Evolutionary conservation across 2,888 invertebrate species (phyloP).

Genomic region (Caenorhabditis drosophilae): DNA sequence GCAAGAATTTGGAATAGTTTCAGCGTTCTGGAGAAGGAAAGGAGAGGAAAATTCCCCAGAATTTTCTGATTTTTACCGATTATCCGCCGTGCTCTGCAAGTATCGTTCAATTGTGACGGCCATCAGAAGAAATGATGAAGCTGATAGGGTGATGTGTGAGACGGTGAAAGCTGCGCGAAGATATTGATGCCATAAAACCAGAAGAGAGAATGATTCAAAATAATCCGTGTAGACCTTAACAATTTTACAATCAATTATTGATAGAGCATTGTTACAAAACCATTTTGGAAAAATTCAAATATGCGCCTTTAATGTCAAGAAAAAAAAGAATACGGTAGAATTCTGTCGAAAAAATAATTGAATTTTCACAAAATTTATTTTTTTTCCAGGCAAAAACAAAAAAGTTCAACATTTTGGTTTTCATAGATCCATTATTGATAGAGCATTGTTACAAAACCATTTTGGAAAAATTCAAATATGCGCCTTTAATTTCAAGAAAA

Average conservation of each 20-base stretch:
- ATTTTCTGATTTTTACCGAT: too few species aligned
- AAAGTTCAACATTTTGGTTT: too few species aligned
- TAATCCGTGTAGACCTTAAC: conserved; percentile 61
- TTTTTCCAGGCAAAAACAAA: background rate
- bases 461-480: too few species aligned
- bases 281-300: too few species aligned
- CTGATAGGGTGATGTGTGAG: conserved; percentile 61
- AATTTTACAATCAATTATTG: too few species aligned
- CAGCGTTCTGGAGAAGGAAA: conserved; percentile 16
- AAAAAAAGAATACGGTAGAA: background rate
- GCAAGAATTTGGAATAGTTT: conserved; percentile 53
- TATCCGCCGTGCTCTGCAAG: conserved; percentile 59
- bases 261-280: too few species aligned
- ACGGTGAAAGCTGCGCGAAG: conserved; percentile 61
- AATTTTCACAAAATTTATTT: background rate
- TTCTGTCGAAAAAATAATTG: background rate
- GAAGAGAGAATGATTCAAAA: conserved; percentile 53
- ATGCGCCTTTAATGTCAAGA: too few species aligned
- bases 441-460: too few species aligned
- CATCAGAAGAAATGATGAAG: conserved; percentile 62
- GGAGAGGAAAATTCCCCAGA: conserved; percentile 2
- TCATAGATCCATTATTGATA: too few species aligned
- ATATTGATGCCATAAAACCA: conserved; percentile 59
- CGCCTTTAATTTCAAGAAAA: too few species aligned
- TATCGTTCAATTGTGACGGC: conserved; percentile 64